Evolutionary conservation across 2,888 invertebrate species (phyloP), one percentile per base, ranked within the genome.

Genomic region (Pammene fasciana): DNA sequence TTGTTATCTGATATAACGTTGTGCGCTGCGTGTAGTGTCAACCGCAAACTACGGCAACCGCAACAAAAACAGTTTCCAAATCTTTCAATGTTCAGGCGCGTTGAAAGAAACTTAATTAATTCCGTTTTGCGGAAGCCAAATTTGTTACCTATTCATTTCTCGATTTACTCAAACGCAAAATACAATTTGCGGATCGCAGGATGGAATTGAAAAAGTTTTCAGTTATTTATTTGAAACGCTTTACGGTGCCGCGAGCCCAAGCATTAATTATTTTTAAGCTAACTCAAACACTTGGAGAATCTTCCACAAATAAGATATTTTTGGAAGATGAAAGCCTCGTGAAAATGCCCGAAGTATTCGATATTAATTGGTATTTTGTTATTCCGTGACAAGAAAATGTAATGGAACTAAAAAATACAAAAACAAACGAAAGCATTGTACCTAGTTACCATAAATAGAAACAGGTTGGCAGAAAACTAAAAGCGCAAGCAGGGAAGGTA

Each of bases 171-270:
- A 87, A 85, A 87, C 88, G 89, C 86, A 88, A 90, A 91, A 90
- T 85, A 90, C 90, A 90, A 91, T 90, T 90, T 90, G 85, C 82
- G 86, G 86, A 86, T 88, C 84, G 86, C 77, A 81, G 85, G 86
- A 84, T 89, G 88, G 90, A 90, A 91, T 90, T 91, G 90, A 91
- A 91, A 91, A 91, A 91, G 89, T 91, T 91, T 90, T 82, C 84
- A 84, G 87, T 90, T 90, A 90, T 90, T 90, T 90, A 91, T 90
- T 89, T 88, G 85, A 82, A 87, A 76, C 86, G 84, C 83, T 85
- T 85, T 82, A 77, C 81, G 79, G 80, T 79, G 84, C 84, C 82
- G 81, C 78, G 78, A 84, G 83, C 82, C 79, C 76, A 76, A 66
- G 81, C 82, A 83, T 87, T 86, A 85, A 87, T 86, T 88, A 86